Evolutionary conservation across 1,140 invertebrate species (phyloP), one percentile per base, ranked within the genome.

Genomic region (Druon quercuslanigerum): DNA sequence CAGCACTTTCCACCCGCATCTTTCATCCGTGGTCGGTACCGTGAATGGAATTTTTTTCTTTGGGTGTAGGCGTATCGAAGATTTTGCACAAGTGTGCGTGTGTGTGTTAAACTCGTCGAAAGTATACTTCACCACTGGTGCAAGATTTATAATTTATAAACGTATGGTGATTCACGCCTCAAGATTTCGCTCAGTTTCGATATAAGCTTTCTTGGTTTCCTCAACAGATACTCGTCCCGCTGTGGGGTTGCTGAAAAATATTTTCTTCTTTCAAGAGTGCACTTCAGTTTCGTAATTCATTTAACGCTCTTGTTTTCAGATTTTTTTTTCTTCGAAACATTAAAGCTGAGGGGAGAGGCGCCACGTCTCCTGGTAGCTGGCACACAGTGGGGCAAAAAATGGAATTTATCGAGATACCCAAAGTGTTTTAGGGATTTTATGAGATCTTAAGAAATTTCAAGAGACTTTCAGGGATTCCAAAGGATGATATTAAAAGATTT

Each of bases 111-210:
- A 52, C 20, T 19, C 25, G 74, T 40, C 57, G 57, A 75, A 70
- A 70, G 73, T 70, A 17, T 71, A 75, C 40, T 74, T 71, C 75
- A 72, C 17, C 70, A 70, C 71, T 50, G 76, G 16, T 51, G 54
- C 7, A 40, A 50, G 75, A 80, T 82, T 82, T 82, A 82, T 79
- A 79, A 82, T 82, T 82, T 82, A 82, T 79, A 77, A 82, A 74
- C 79, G 79, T 80, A 72, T 60, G 71, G 66, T 77, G 75, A 79
- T 82, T 82, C 78, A 82, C 73, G 50, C 71, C 54, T 50, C 52
- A 56, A 52, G 66, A 74, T 78, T 74, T 74, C 51, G 72, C 72
- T 74, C 51, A 25, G 60, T 66, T 76, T 25, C 71, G 57, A 71
- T 76, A 52, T 16, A 51, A 46, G 56, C 54, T 50, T 12, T 74